Evolutionary conservation across 2,888 invertebrate genomes (phyloP).

Genomic region (Lasius fuliginosus): DNA sequence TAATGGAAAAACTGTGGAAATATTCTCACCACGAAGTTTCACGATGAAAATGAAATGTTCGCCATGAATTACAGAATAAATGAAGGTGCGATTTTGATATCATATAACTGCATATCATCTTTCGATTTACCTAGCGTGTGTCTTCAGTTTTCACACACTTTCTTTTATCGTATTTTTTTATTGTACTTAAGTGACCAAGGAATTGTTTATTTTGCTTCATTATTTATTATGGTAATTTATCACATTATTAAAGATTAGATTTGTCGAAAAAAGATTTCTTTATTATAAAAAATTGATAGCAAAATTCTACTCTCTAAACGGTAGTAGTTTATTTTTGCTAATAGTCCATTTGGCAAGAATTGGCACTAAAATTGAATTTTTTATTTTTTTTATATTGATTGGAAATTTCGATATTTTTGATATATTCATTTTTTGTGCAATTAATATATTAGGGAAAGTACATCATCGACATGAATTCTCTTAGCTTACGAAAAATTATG

Average conservation of each 20-base stretch:
- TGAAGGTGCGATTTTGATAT: constrained; percentile 43
- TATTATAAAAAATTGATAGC: background rate
- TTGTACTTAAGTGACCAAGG: background rate
- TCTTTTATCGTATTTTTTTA: constrained; percentile 1
- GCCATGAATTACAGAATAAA: constrained; percentile 30
- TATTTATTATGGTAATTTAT: background rate
- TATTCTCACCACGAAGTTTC: constrained; percentile 34
- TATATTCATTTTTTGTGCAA: constrained; percentile 6
- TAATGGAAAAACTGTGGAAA: constrained; percentile 47
- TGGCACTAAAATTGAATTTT: background rate
- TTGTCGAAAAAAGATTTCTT: background rate
- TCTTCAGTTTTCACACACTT: background rate
- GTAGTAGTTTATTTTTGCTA: background rate
- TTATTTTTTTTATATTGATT: background rate
- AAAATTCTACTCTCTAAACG: background rate
- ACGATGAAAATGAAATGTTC: constrained; percentile 41
- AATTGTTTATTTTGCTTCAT: constrained; percentile 16
- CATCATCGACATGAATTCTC: constrained; percentile 7
- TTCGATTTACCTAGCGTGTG: constrained; percentile 3
- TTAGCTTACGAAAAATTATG: constrained; percentile 8
- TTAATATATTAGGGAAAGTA: constrained; percentile 10
- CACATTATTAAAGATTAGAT: background rate
- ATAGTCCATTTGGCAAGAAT: background rate
- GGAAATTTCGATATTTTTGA: constrained; percentile 2
- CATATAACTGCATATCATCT: constrained; percentile 16